A percentile compares a stretch with the other conserved stretches of the same genome.
Conservation (phyloP, 2,888 invertebrate genomes). For the Harpagoxenus sublaevis region DNA sequence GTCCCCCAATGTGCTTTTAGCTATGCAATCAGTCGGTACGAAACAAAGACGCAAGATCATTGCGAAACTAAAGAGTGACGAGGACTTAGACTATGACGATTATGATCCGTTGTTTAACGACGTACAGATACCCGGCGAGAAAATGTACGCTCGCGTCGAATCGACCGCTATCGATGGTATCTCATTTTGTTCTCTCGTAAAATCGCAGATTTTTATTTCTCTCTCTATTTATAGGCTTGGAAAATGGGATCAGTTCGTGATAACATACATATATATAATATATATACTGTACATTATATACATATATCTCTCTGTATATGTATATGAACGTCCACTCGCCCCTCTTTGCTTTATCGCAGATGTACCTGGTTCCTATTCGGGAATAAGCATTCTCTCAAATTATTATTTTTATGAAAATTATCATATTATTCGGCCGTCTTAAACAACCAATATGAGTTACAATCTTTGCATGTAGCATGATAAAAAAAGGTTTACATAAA, state of each 20-base stretch:
- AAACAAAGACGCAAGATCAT: slow-evolving; percentile 84
- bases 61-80: slow-evolving; percentile 85
- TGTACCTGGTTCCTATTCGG: slow-evolving; percentile 39
- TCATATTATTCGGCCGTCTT: background rate
- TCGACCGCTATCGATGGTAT: slow-evolving; percentile 85
- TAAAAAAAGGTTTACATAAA: background rate
- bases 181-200: slow-evolving; percentile 70
- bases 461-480: slow-evolving; percentile 48
- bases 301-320: slow-evolving; percentile 51
- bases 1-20: slow-evolving; percentile 94
- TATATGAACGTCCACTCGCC: slow-evolving; percentile 72
- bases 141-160: slow-evolving; percentile 81
- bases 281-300: slow-evolving; percentile 29
- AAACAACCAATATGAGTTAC: background rate
- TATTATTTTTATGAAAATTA: background rate
- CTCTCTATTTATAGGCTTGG: slow-evolving; percentile 79
- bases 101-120: slow-evolving; percentile 81
- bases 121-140: slow-evolving; percentile 80
- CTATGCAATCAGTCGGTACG: slow-evolving; percentile 88
- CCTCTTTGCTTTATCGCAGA: slow-evolving; percentile 75
- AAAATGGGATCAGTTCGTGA: slow-evolving; percentile 83
- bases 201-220: slow-evolving; percentile 65
- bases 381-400: slow-evolving; percentile 66
- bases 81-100: slow-evolving; percentile 83
- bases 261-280: slow-evolving; percentile 47